A percentile compares a stretch with the other conserved stretches of the same genome.
phyloP scores from a whole-genome alignment of 2,797 vertebrate species.

The Crenuchus spilurus region DNA sequence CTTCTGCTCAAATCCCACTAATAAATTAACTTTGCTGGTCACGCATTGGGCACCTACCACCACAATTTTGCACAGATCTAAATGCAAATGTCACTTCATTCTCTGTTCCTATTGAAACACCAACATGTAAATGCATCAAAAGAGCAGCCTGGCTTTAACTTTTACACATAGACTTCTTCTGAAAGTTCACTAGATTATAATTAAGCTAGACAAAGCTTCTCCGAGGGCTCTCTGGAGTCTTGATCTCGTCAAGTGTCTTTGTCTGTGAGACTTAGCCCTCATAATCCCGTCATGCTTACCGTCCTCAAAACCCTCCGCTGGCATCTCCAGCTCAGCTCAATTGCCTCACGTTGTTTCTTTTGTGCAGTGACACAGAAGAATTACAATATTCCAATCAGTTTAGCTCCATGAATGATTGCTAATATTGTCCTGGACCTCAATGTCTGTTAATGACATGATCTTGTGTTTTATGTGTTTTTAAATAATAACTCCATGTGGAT shows the following conservation, averaged over 20 bases:
- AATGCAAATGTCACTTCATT: no score
- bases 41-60: no score
- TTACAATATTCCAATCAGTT: not conserved
- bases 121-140: not conserved
- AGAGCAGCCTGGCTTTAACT: not conserved
- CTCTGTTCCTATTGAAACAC: no score
- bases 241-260: conserved; percentile 51
- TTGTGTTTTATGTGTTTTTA: not conserved
- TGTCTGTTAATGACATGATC: not conserved
- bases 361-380: not conserved
- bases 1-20: no score
- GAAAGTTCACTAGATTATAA: conserved; percentile 67
- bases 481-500: not conserved
- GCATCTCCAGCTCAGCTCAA: not conserved
- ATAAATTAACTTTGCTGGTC: no score
- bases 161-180: not conserved
- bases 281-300: conserved; percentile 54
- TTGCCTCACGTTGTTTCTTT: not conserved
- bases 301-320: conserved; percentile 27
- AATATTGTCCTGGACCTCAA: not conserved
- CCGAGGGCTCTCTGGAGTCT: conserved; percentile 48
- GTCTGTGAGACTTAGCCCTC: conserved; percentile 47
- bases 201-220: conserved; percentile 64
- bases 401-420: not conserved
- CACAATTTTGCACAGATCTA: no score